Base-by-base conservation (phyloP, 2,113 vertebrate genomes). In the Damaliscus lunatus region DNA sequence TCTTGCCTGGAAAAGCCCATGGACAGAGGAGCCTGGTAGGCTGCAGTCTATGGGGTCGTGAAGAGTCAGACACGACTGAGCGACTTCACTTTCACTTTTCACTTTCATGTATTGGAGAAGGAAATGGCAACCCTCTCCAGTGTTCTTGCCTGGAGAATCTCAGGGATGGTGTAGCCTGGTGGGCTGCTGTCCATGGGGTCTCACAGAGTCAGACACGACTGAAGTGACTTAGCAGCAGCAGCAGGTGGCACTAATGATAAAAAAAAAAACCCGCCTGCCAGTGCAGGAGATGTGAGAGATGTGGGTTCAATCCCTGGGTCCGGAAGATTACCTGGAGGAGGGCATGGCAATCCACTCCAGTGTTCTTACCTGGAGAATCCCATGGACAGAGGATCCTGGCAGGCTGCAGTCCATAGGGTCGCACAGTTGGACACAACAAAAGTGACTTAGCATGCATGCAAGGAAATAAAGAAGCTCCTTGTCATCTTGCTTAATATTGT, bases 131-230 rank as follows among this genome's bases (percentile, higher is more conserved):
- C 57, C 57, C 57, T 27, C 25, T 27, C 57, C 25, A 59, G 25
- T 59, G 25, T 27, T 59, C 57, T 59, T 12, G 57, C 57, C 57
- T 59, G 57, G 57, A 59, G 4, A 59, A 59, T 59, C 25, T 25
- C 25, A 59, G 25, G 57, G 57, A 27, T 0, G 4, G 25, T 0
- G 10, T 0, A 59, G 57, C 25, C 57, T 27, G 25, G 25, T 59
- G 4, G 25, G 57, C 25, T 62, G 13, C 60, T 0, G 0, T 62
- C 60, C 16, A 3, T 33, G 29, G 60, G 60, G 14, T 62, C 14
- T 0, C 29, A 33, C 29, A 62, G 60, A 31, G 29, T 62, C 60
- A 0, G 60, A 33, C 60, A 31, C 1, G 0, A 31, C 60, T 62
- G 14, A 62, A 33, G 3, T 7, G 60, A 62, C 60, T 62, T 62